phyloP scores from a whole-genome alignment of 2,113 vertebrate genomes.

The Lota lota region DNA sequence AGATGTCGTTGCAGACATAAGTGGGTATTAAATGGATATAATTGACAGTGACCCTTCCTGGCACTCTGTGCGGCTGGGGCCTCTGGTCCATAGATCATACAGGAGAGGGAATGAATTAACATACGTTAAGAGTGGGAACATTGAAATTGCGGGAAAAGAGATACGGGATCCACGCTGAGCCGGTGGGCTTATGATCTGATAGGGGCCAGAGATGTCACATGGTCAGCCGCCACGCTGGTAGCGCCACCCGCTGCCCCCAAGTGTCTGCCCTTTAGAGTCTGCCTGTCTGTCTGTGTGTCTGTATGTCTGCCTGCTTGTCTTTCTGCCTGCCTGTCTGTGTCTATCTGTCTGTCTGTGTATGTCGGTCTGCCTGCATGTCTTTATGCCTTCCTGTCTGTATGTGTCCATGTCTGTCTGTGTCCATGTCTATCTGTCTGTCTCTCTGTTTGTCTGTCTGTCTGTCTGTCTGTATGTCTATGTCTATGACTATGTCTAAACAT shows the following conservation, averaged over 20 bases:
- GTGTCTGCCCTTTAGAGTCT: slow-evolving; percentile 1
- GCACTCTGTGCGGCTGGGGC: slow-evolving; percentile 62
- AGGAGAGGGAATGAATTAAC: slow-evolving; percentile 67
- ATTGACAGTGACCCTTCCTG: slow-evolving; percentile 80
- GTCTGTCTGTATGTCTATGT: too few relatives aligned
- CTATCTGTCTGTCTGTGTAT: too few relatives aligned
- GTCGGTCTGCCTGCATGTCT: too few relatives aligned
- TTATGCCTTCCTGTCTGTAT: too few relatives aligned
- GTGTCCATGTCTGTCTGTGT: too few relatives aligned
- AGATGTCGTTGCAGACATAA: slow-evolving; percentile 74
- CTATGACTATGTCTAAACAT: too few relatives aligned
- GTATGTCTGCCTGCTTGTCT: slow-evolving; percentile 2
- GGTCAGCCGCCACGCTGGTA: slow-evolving; percentile 28
- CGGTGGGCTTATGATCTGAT: slow-evolving; percentile 59
- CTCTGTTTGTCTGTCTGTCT: too few relatives aligned
- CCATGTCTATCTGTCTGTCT: too few relatives aligned
- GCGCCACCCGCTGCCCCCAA: slow-evolving; percentile 25
- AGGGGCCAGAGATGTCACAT: slow-evolving; percentile 28
- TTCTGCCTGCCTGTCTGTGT: too few relatives aligned
- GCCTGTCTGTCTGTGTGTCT: slow-evolving; percentile 3
- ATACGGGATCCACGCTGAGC: slow-evolving; percentile 63
- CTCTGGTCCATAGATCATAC: slow-evolving; percentile 63
- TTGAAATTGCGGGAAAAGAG: slow-evolving; percentile 64
- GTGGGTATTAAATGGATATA: slow-evolving; percentile 85
- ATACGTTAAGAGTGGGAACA: slow-evolving; percentile 65